Percentiles rank a stretch among this genome's conserved stretches.
Evolutionary conservation across 1,140 invertebrate genomes (phyloP).

Genomic region (Penaeus japonicus): DNA sequence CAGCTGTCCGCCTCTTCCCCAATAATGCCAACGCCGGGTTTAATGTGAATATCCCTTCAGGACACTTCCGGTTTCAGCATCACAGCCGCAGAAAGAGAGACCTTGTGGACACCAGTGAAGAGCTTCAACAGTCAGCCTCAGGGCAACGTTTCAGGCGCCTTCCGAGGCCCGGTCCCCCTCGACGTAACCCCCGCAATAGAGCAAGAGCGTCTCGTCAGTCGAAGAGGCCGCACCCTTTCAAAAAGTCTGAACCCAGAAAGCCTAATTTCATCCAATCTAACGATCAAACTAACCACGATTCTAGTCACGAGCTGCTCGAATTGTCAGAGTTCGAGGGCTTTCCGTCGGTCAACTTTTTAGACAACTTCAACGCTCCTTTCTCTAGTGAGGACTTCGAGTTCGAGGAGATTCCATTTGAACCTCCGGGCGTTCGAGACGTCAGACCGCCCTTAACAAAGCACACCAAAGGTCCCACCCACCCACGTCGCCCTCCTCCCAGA

Average conservation of each 20-base stretch:
- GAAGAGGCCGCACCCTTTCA: too few relatives aligned
- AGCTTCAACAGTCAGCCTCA: too few relatives aligned
- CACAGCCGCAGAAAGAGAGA: background rate
- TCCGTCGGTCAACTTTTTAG: background rate
- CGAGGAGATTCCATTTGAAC: background rate
- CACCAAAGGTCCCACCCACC: background rate
- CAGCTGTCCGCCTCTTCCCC: conserved; percentile 22
- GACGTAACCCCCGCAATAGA: too few relatives aligned
- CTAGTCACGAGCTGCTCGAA: background rate
- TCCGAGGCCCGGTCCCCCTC: too few relatives aligned
- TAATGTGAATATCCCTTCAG: too few relatives aligned
- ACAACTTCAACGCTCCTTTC: background rate
- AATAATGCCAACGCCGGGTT: background rate
- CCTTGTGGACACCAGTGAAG: too few relatives aligned
- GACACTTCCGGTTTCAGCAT: background rate
- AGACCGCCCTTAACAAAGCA: background rate
- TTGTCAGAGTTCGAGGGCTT: background rate
- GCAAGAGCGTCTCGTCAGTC: too few relatives aligned
- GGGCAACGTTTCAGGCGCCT: too few relatives aligned
- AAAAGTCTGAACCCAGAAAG: too few relatives aligned
- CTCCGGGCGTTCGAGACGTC: background rate
- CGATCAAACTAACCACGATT: background rate
- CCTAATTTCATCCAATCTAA: too few relatives aligned
- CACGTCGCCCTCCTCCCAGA: background rate
- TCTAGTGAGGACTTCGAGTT: background rate